Conservation (phyloP, 2,113 vertebrate genomes). For the Notechis scutatus region DNA sequence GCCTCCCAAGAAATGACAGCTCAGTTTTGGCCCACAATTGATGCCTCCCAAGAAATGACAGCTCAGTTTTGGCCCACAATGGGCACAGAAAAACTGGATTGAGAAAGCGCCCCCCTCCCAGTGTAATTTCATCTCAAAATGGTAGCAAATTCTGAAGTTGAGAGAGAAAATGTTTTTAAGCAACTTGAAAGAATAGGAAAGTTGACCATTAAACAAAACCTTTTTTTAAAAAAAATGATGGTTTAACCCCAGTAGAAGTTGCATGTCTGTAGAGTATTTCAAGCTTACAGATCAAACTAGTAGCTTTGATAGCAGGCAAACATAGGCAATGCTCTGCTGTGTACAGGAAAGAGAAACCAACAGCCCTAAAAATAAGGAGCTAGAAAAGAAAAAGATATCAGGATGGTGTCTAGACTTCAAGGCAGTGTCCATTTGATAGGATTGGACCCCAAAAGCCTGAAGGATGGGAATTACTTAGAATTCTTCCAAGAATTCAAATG, state of each 20-base stretch:
- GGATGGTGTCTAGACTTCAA: not conserved
- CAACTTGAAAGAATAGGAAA: slow-evolving; percentile 4
- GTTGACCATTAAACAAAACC: not conserved
- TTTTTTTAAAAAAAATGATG: not conserved
- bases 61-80: not conserved
- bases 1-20: not conserved
- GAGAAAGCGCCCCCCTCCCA: not conserved
- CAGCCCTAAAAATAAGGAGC: not conserved
- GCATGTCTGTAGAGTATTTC: not conserved
- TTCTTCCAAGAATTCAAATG: not conserved
- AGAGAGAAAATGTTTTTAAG: slow-evolving; percentile 24
- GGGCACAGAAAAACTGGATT: not conserved
- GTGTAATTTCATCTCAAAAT: not conserved
- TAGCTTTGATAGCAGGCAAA: not conserved
- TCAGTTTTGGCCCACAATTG: not conserved
- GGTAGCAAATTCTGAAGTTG: not conserved
- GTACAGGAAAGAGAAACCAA: slow-evolving; percentile 9
- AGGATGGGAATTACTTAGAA: not conserved
- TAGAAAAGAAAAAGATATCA: not conserved
- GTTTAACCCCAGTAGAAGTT: not conserved
- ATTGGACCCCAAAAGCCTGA: not conserved
- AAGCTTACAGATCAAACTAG: not conserved
- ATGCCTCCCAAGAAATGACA: not conserved
- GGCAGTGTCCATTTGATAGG: not conserved
- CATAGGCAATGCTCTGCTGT: not conserved